Evolutionary conservation across 2,797 vertebrate genomes (phyloP), one percentile per base, ranked within the genome.

Genomic region (Neostethus bicornis): DNA sequence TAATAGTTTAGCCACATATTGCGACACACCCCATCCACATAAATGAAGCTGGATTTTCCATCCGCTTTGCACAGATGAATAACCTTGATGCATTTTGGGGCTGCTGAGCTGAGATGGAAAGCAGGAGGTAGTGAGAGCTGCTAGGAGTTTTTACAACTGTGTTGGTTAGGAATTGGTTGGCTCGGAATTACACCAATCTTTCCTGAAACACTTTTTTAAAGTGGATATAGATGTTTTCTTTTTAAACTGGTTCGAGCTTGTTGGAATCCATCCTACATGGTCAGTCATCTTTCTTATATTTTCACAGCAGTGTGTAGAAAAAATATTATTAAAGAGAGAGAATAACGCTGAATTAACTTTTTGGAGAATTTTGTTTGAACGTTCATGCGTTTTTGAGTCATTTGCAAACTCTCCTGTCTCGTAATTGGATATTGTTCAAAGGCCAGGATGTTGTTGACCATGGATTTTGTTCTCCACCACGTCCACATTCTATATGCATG

Each of bases 1-100:
- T 70, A 57, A 62, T 37, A 65, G 67, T 49, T 56, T 45, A 58
- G 29, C 52, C 51, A 56, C 68, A 69, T 75, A 46, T 56, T 52
- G 59, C 56, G 57, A 46, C 51, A 65, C 51, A 35, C 13, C 41
- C 43, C 38, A 28, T 65, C 63, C 67, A 72, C 54, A 66, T 60
- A 56, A 67, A 71, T 56, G 67, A 51, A 62, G 60, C 71, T 73
- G 9, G 1, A 61, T 69, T 70, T 71, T 65, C 52, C 6, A 3
- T 73, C 72, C 55, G 47, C 50, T 78, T 55, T 8, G 16, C 62
- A 63, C 58, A 67, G 56, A 66, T 53, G 61, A 54, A 62, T 73
- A 61, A 54, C 51, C 63, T 56, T 8, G 42, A 44, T 73, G 51
- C 59, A 28, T 74, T 64, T 63, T 61, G 44, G n/a, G 47, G 25